Conservation (phyloP, 2,797 vertebrate species). For the Lepidocolaptes lacrymiger region DNA sequence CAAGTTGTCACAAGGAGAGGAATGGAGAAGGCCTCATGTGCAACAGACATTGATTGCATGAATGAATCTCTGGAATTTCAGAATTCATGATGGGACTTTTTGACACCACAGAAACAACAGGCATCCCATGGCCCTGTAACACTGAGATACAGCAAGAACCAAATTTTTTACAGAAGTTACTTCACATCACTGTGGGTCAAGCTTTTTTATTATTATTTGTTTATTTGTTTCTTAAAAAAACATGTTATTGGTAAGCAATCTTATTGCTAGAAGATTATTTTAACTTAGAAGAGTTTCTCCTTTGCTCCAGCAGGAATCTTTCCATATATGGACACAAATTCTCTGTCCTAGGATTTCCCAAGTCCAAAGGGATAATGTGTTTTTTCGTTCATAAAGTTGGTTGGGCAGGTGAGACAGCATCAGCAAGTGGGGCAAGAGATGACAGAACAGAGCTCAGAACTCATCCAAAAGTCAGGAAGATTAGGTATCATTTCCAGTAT, state of each 20-base stretch:
- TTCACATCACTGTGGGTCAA: fast-evolving
- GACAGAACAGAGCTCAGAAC: neutral
- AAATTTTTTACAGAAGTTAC: neutral
- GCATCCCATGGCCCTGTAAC: neutral
- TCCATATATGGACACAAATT: neutral
- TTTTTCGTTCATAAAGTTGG: neutral
- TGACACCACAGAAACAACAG: neutral
- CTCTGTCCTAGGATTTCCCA: neutral
- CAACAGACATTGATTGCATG: neutral
- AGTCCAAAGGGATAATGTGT: neutral
- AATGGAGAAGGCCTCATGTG: neutral
- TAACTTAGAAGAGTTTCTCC: neutral
- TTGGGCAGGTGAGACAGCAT: neutral
- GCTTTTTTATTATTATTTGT: neutral
- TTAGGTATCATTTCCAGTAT: neutral
- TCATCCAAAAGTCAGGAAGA: neutral
- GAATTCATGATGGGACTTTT: neutral
- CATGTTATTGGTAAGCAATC: neutral
- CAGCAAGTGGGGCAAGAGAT: neutral
- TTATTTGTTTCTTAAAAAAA: neutral
- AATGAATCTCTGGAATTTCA: neutral
- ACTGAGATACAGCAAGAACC: neutral
- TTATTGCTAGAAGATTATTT: neutral
- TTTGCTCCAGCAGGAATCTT: neutral
- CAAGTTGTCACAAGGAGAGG: neutral